Evolutionary conservation across 2,113 vertebrate species (phyloP), one percentile per base, ranked within the genome.

Genomic region (Marcusenius ussheri): DNA sequence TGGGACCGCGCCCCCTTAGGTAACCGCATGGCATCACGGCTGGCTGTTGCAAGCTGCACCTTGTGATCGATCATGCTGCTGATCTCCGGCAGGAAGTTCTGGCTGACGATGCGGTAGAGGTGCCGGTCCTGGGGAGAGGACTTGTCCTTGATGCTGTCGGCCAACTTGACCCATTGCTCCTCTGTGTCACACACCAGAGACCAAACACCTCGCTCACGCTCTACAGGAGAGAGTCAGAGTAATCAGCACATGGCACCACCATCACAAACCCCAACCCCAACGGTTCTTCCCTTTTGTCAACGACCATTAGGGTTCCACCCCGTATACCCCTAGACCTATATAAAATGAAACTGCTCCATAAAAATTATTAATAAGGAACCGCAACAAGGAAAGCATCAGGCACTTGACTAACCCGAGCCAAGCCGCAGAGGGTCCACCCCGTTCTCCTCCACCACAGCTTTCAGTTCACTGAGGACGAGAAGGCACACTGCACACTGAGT

Each of bases 11-110:
- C 62, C 62, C 62, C 13, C 62, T 31, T 70, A n/a, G n/a, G n/a
- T n/a, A 70, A 70, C 31, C 10, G n/a, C n/a, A 31, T 70, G n/a
- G n/a, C 27, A 31, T 70, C 62, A 70, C 3, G 1, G 10, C 27
- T 13, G n/a, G 62, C 62, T 31, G 10, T 66, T 27, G 8, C 50
- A 87, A 53, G 70, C 49, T 17, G 27, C 92, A 98, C 98, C 97
- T 98, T 99, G 95, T 99, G 97, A 90, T 98, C 96, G 88, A 99
- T 98, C 98, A 99, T 99, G 95, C 95, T 98, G 95, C 97, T 97
- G 94, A 99, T 99, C 94, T 99, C 98, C 0, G 98, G 98, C 91
- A 99, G 95, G 95, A 99, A 99, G 94, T 99, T 98, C 93, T 99
- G 97, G 90, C 96, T 99, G 95, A 99, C 96, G 92, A 99, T 96